Evolutionary conservation across 2,113 vertebrate species (phyloP), one percentile per base, ranked within the genome.

Genomic region (Cyanoderma ruficeps): DNA sequence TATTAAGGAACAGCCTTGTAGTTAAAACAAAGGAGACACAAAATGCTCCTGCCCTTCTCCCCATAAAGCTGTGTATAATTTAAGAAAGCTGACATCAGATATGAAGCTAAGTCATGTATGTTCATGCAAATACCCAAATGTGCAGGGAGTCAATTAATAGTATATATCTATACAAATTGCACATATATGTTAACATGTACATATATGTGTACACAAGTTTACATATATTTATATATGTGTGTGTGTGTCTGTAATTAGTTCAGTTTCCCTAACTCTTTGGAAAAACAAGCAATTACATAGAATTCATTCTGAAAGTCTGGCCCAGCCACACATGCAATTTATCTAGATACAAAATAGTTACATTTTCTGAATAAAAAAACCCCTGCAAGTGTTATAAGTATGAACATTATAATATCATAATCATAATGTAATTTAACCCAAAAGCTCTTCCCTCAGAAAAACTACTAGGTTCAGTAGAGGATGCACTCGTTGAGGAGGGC

Each of bases 401-500:
- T 35, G 16, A 64, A 68, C 72, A 84, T 24, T 9, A 1, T 25
- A 49, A 46, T 10, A 50, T 16, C n/a, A 24, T 39, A 75, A 57
- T 50, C 50, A 46, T 25, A 70, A 65, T 3, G 2, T 14, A 59
- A 85, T 70, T 57, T 52, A 70, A 82, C 13, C 20, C 33, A 23
- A 50, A 89, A 81, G 20, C 23, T 56, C 18, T 63, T 71, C 25
- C 47, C 16, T 13, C n/a, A 46, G 30, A 53, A 71, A 83, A 72
- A 39, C 25, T 15, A 5, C 25, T 16, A 21, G 31, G 6, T 80
- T 80, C 33, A 47, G 46, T 1, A 5, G 27, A 83, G 15, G 30
- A 30, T 2, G 9, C 25, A 37, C 18, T 35, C 0, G 0, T 42
- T 71, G 47, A 89, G 21, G 14, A 79, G 31, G 20, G 17, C 19